A percentile compares a stretch with the other conserved stretches of the same genome.
Evolutionary conservation across 1,140 invertebrate species (phyloP).

Genomic region (Cydia fagiglandana): DNA sequence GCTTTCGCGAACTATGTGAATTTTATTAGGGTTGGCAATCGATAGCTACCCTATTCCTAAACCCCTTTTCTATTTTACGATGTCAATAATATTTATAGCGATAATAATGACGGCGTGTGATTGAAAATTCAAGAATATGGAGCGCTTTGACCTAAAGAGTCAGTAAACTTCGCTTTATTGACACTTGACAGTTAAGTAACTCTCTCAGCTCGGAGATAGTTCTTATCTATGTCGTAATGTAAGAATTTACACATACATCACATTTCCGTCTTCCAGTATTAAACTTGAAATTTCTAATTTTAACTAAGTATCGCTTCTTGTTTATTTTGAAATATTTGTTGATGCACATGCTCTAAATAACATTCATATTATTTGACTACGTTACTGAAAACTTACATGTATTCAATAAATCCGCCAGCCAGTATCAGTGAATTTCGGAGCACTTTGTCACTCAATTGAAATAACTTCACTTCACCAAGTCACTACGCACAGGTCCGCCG

Average conservation of each 20-base stretch:
- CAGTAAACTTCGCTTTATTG: not conserved
- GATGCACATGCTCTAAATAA: not conserved
- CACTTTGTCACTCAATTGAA: constrained; percentile 22
- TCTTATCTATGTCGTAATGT: not conserved
- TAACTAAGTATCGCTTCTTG: not conserved
- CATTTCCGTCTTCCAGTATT: not conserved
- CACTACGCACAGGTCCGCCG: constrained; percentile 4
- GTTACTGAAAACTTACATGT: constrained; percentile 9
- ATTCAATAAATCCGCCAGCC: constrained; percentile 4
- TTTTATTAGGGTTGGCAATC: constrained; percentile 73
- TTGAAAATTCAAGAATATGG: constrained; percentile 24
- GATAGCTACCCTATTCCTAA: constrained; percentile 52
- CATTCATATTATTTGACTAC: not conserved
- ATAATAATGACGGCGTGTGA: constrained; percentile 35
- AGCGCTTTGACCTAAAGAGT: constrained; percentile 3
- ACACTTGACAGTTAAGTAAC: not conserved
- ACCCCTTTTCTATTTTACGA: constrained; percentile 51
- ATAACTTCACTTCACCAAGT: constrained; percentile 26
- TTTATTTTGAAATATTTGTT: constrained; percentile 11
- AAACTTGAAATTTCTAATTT: constrained; percentile 5
- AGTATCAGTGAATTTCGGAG: not conserved
- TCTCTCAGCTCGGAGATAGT: not conserved
- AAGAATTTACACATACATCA: not conserved
- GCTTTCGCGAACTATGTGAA: constrained; percentile 58
- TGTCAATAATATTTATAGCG: constrained; percentile 40